phyloP scores from a whole-genome alignment of 2,888 invertebrate species.

The Invenusta paracnida region DNA sequence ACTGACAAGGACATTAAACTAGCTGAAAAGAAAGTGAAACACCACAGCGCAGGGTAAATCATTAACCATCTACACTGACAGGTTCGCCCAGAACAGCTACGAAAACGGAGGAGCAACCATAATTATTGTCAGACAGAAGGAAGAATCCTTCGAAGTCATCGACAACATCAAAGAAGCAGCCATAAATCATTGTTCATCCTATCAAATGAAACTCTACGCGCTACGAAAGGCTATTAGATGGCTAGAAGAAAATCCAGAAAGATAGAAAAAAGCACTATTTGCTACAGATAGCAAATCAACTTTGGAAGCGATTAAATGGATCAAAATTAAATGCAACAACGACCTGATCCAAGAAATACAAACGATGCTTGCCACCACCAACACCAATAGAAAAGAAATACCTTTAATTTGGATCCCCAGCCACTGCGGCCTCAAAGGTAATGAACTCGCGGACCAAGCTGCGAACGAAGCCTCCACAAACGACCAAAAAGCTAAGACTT shows the following conservation, averaged over 20 bases:
- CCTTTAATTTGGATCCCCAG: not conserved
- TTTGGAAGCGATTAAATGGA: not conserved
- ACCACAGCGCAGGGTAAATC: not conserved
- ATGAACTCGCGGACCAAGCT: not conserved
- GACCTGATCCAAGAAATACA: not conserved
- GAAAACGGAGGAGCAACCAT: not conserved
- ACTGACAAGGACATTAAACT: not conserved
- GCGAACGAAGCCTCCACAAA: not conserved
- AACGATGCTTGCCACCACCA: not conserved
- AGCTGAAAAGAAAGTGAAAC: not conserved
- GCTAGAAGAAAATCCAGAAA: not conserved
- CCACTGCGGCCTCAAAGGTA: not conserved
- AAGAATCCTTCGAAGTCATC: not conserved
- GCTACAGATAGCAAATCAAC: not conserved
- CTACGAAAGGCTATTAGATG: not conserved
- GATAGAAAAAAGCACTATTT: not conserved
- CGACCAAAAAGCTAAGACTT: not conserved
- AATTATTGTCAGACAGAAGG: not conserved
- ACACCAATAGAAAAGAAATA: not conserved
- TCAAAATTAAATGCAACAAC: not conserved
- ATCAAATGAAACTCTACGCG: not conserved
- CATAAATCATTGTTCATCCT: not conserved
- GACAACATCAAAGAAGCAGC: not conserved
- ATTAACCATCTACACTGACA: not conserved
- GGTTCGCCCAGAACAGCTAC: not conserved